Conservation (phyloP, 2,113 vertebrate species). For the Poecile atricapillus region DNA sequence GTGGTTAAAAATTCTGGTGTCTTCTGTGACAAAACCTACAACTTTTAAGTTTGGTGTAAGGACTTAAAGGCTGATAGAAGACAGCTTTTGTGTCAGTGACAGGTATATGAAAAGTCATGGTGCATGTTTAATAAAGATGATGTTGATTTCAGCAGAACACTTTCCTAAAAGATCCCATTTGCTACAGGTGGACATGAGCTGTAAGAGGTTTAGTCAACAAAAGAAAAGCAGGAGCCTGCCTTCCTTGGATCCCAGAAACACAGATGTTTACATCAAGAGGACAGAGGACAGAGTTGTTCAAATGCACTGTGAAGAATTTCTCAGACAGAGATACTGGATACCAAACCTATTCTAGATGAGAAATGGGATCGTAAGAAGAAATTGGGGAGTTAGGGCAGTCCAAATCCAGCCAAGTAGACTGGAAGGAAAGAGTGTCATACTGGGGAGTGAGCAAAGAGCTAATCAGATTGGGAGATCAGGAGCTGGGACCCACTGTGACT, state of each 20-base stretch:
- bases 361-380: neutral
- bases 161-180: neutral
- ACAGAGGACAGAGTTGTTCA: neutral
- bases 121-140: neutral
- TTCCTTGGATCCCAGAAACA: neutral
- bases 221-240: neutral
- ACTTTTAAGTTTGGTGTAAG: neutral
- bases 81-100: neutral
- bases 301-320: neutral
- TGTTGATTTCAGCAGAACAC: neutral
- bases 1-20: neutral
- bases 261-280: neutral
- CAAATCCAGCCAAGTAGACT: neutral
- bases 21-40: neutral
- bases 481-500: neutral
- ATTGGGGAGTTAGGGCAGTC: accelerated
- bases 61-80: neutral
- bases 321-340: neutral
- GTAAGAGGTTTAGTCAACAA: neutral
- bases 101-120: neutral
- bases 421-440: neutral
- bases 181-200: neutral
- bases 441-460: neutral
- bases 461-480: neutral
- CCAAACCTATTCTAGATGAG: neutral